phyloP scores from a whole-genome alignment of 2,113 vertebrate species.

The Oncorhynchus keta region DNA sequence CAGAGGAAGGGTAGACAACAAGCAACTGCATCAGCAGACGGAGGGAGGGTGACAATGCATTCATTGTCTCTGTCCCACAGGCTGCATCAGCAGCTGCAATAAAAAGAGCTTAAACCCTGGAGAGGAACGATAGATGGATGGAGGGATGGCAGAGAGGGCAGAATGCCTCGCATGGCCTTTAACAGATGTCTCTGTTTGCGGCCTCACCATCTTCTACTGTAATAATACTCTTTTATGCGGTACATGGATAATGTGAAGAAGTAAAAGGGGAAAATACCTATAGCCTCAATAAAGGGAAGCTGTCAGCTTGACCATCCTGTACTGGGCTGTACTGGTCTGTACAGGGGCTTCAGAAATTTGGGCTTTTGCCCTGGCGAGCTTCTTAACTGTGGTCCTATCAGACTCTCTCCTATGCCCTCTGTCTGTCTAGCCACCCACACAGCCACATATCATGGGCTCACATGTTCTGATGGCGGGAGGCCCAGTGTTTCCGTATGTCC shows the following conservation, averaged over 20 bases:
- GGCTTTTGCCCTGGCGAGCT: too few species aligned
- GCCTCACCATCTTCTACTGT: constrained; percentile 39
- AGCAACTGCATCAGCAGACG: constrained; percentile 68
- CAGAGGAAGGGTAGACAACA: constrained; percentile 62
- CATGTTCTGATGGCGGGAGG: too few species aligned
- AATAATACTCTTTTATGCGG: constrained; percentile 12
- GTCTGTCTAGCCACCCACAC: too few species aligned
- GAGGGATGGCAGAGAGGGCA: constrained; percentile 26
- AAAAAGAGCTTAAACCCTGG: constrained; percentile 47
- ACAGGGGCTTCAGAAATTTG: too few species aligned
- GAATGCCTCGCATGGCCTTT: constrained; percentile 54
- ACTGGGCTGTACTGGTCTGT: too few species aligned
- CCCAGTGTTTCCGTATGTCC: too few species aligned
- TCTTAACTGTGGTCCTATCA: neutral
- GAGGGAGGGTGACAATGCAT: constrained; percentile 68
- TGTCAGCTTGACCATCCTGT: too few species aligned
- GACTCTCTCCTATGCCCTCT: neutral
- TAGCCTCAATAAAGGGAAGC: too few species aligned
- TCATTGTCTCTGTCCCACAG: constrained; percentile 72
- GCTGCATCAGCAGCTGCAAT: constrained; percentile 78
- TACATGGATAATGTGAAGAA: neutral
- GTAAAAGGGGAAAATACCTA: too few species aligned
- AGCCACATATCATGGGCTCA: too few species aligned
- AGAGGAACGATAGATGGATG: constrained; percentile 44
- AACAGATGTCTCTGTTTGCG: constrained; percentile 71